A percentile compares a stretch with the other conserved stretches of the same genome.
Evolutionary conservation across 30 jellyfish, hydroid and myxozoan genomes (phyloP).

Genomic region (Chironex yamaguchii): DNA sequence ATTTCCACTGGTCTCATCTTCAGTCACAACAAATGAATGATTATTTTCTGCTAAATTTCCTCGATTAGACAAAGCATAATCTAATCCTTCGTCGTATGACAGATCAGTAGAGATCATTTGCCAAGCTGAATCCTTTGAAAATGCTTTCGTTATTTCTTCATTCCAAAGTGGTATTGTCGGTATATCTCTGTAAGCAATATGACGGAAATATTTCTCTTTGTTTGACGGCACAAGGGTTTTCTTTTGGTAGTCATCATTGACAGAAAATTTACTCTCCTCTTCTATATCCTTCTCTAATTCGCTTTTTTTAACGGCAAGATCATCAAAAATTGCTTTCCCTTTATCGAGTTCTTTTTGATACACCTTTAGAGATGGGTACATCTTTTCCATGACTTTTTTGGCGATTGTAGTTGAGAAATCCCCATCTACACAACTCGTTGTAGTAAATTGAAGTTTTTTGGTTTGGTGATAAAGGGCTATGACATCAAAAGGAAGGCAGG

Average conservation of each 20-base stretch:
- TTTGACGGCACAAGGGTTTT: not conserved
- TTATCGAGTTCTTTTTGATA: constrained; percentile 62
- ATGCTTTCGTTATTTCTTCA: not conserved
- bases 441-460: constrained; percentile 50
- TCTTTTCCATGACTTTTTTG: constrained; percentile 41
- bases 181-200: not conserved
- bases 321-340: constrained; percentile 72
- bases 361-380: constrained; percentile 74
- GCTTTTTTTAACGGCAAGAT: constrained; percentile 37
- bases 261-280: constrained; percentile 35
- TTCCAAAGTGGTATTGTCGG: not conserved
- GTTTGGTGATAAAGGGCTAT: constrained; percentile 72
- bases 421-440: constrained; percentile 79
- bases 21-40: no score
- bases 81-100: no score
- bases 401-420: constrained; percentile 70
- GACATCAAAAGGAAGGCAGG: constrained; percentile 70
- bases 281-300: constrained; percentile 65
- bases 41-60: no score
- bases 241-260: not conserved
- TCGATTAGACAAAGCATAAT: no score
- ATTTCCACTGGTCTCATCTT: no score
- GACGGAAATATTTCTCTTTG: not conserved
- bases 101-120: no score
- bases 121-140: not conserved